Percentiles rank a stretch among this genome's conserved stretches.
Evolutionary conservation across 2,113 vertebrate species (phyloP).

Genomic region (Neolamprologus toae): DNA sequence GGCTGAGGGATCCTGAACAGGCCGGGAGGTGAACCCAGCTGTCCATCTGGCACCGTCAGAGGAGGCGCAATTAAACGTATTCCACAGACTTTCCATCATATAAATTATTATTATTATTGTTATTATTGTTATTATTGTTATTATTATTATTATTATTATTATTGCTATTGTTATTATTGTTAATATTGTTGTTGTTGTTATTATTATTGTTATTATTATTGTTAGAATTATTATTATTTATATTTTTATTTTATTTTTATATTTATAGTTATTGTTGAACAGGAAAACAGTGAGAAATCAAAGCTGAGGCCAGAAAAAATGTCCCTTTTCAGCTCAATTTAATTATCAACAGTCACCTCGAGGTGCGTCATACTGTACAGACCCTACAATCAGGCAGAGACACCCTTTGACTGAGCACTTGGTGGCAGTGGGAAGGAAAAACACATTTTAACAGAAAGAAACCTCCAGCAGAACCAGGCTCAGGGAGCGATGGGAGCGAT

Average conservation of each 20-base stretch:
- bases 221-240: rapidly evolving
- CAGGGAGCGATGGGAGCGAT: neutral
- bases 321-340: rapidly evolving
- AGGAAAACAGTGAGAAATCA: neutral
- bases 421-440: neutral
- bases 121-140: rapidly evolving
- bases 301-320: neutral
- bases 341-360: neutral
- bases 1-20: neutral
- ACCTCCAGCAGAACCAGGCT: neutral
- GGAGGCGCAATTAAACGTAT: neutral
- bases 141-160: rapidly evolving
- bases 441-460: neutral
- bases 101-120: rapidly evolving
- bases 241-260: rapidly evolving
- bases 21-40: neutral
- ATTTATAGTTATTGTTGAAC: neutral
- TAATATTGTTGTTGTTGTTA: neutral
- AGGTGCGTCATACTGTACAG: rapidly evolving
- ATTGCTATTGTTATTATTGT: rapidly evolving
- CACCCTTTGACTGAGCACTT: neutral
- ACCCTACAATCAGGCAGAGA: neutral
- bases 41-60: neutral
- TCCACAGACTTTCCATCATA: neutral
- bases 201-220: rapidly evolving